A percentile compares a stretch with the other conserved stretches of the same genome.
phyloP scores from a whole-genome alignment of 2,888 invertebrate genomes.

The Drosophila fungiperda region DNA sequence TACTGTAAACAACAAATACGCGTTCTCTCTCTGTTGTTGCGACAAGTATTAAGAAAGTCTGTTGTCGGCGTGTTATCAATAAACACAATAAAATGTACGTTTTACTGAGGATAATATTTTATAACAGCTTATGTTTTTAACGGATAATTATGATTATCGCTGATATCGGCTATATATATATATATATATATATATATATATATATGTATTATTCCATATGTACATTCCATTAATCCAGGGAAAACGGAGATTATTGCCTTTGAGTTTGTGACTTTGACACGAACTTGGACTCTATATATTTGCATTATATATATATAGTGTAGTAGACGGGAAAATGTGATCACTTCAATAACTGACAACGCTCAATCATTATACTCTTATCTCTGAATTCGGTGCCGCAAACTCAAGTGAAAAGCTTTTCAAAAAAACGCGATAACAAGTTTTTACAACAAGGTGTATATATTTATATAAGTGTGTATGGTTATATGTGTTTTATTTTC shows the following conservation, averaged over 20 bases:
- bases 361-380: conserved; percentile 48
- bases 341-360: conserved; percentile 46
- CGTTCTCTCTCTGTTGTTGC: conserved; percentile 33
- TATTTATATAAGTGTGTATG: conserved; percentile 3
- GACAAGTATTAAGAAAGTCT: conserved; percentile 51
- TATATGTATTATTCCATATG: neutral
- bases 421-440: conserved; percentile 36
- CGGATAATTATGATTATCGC: conserved; percentile 3
- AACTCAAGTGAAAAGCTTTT: conserved; percentile 15
- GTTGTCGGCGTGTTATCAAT: conserved; percentile 47
- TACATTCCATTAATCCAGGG: conserved; percentile 5
- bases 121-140: conserved; percentile 11
- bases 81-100: conserved; percentile 35
- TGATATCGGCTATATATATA: neutral
- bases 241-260: conserved; percentile 16
- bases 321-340: conserved; percentile 7
- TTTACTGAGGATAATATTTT: conserved; percentile 14
- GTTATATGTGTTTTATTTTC: conserved; percentile 4
- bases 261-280: conserved; percentile 41
- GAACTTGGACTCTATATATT: conserved; percentile 19
- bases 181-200: neutral
- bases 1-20: conserved; percentile 7
- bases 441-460: neutral
- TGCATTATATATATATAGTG: conserved; percentile 16
- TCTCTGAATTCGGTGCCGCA: conserved; percentile 22